Percentiles rank a stretch among this genome's conserved stretches.
Conservation (phyloP, 1,140 invertebrate species). For the Drosophila punjabiensis region DNA sequence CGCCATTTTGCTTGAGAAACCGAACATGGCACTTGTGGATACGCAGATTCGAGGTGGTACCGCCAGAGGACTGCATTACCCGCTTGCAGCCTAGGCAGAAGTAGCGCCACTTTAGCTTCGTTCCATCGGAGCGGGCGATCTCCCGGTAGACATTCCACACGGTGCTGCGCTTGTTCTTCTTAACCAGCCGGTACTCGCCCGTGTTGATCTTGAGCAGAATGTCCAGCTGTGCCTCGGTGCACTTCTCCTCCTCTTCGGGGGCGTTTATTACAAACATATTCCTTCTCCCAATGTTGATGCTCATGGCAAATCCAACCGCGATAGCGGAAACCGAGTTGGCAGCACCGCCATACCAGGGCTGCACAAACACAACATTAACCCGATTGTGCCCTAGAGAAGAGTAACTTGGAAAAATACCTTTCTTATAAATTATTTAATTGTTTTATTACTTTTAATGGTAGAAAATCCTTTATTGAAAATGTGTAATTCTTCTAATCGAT, state of each 20-base stretch:
- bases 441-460: neutral
- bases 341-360: neutral
- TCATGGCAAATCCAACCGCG: conserved; percentile 14
- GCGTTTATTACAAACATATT: conserved; percentile 48
- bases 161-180: conserved; percentile 68
- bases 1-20: conserved; percentile 46
- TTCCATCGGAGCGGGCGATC: conserved; percentile 58
- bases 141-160: conserved; percentile 73
- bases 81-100: conserved; percentile 65
- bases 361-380: neutral
- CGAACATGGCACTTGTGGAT: conserved; percentile 72
- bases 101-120: conserved; percentile 66
- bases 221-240: conserved; percentile 66
- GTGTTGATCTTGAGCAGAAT: conserved; percentile 68
- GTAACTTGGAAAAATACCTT: neutral
- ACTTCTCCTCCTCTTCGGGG: conserved; percentile 59
- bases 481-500: neutral
- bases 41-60: conserved; percentile 68
- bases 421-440: neutral
- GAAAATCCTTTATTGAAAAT: neutral
- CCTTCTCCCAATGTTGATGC: neutral
- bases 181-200: conserved; percentile 63
- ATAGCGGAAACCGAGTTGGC: conserved; percentile 4
- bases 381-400: neutral
- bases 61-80: conserved; percentile 72